Conservation (phyloP, 2,113 vertebrate species). For the Mobula birostris region DNA sequence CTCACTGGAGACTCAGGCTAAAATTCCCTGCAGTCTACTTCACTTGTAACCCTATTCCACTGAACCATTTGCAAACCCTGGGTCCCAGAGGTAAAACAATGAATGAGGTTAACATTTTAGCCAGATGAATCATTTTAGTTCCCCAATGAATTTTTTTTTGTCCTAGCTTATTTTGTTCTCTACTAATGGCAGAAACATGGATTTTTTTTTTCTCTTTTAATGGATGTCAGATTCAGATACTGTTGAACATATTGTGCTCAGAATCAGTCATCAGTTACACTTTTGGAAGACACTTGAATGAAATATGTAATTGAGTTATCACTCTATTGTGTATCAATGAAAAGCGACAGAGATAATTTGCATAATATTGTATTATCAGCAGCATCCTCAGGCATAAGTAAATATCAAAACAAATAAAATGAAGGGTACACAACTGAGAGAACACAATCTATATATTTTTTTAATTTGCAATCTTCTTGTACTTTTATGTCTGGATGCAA, state of each 20-base stretch:
- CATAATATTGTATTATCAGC: background rate
- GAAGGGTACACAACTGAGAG: background rate
- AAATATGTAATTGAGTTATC: background rate
- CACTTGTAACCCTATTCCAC: slow-evolving; percentile 2
- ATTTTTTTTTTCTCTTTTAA: background rate
- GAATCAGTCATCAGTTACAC: background rate
- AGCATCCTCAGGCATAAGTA: background rate
- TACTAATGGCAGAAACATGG: slow-evolving; percentile 1
- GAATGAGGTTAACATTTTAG: slow-evolving; percentile 32
- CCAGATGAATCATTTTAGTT: slow-evolving; percentile 20
- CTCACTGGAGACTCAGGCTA: no score
- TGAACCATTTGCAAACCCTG: slow-evolving; percentile 1
- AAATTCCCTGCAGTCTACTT: no score
- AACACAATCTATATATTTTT: background rate
- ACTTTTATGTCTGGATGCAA: background rate
- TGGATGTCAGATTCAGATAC: slow-evolving; percentile 6
- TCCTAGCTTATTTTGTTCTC: background rate
- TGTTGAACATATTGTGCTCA: background rate
- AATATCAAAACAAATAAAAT: background rate
- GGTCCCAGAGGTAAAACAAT: slow-evolving; percentile 4
- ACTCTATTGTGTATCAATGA: background rate
- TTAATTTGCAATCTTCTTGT: background rate
- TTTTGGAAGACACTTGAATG: background rate
- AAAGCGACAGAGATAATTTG: background rate
- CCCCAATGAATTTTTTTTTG: slow-evolving; percentile 9